Conservation (phyloP, 2,113 vertebrate species). For the Pedetes capensis region DNA sequence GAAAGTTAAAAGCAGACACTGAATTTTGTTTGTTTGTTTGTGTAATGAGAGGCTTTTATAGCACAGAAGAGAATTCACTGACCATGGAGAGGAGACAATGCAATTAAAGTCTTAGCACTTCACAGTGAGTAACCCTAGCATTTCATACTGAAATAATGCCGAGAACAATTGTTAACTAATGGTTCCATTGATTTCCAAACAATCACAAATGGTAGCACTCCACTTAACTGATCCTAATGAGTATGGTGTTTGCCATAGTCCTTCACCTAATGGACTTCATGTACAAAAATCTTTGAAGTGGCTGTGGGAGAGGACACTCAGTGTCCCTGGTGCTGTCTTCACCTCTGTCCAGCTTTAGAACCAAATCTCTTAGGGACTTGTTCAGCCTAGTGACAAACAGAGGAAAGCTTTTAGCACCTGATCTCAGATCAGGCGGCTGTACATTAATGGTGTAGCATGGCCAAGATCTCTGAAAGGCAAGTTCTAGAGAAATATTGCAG, state of each 20-base stretch:
- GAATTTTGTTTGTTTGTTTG: neutral
- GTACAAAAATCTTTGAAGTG: neutral
- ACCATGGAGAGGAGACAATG: neutral
- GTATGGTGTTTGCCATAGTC: neutral
- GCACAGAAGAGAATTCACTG: neutral
- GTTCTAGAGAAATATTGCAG: neutral
- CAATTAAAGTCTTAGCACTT: neutral
- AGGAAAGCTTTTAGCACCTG: neutral
- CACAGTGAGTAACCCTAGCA: neutral
- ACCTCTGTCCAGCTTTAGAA: constrained; percentile 15
- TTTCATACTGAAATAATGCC: neutral
- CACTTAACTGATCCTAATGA: neutral
- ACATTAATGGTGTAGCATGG: neutral
- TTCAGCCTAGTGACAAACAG: constrained; percentile 5
- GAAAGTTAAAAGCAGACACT: neutral
- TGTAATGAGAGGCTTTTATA: neutral
- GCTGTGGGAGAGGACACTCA: neutral
- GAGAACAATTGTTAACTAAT: neutral
- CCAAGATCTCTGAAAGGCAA: neutral
- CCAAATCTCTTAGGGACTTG: neutral
- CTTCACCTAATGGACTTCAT: neutral
- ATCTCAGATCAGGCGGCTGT: neutral
- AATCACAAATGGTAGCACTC: neutral
- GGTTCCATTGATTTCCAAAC: neutral
- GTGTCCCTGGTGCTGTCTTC: neutral